Conservation (phyloP, 2,113 vertebrate species). For the Eublepharis macularius region DNA sequence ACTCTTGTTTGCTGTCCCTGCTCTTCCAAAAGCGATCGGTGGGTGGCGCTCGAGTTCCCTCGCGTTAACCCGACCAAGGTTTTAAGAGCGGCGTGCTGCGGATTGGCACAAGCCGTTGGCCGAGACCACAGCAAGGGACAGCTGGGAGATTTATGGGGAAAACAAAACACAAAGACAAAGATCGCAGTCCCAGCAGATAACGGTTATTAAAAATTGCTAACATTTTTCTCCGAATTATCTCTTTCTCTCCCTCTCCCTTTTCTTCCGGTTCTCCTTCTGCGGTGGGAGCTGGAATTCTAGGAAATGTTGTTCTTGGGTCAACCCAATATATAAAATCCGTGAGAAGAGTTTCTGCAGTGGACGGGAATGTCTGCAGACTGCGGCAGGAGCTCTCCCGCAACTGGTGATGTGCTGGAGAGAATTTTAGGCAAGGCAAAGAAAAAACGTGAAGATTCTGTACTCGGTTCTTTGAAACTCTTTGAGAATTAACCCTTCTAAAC, state of each 20-base stretch:
- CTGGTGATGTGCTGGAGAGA: neutral
- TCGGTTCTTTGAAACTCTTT: too few species aligned
- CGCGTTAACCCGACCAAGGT: rapidly evolving
- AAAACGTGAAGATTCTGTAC: neutral
- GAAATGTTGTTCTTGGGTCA: neutral
- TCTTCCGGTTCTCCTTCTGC: neutral
- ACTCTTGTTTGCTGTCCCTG: neutral
- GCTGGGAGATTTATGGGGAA: neutral
- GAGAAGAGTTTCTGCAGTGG: neutral
- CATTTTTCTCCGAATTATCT: neutral
- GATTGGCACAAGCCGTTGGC: neutral
- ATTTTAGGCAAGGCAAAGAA: neutral
- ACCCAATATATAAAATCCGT: neutral
- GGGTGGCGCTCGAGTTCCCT: conserved; percentile 2
- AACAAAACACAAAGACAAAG: neutral
- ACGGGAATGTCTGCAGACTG: neutral
- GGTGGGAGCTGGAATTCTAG: neutral
- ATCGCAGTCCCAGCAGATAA: neutral
- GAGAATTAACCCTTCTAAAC: too few species aligned
- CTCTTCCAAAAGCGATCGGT: neutral
- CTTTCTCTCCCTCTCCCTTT: too few species aligned
- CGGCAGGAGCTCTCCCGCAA: too few species aligned
- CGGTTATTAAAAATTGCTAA: neutral
- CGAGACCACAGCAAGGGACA: neutral
- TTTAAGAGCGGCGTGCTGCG: rapidly evolving